Base-by-base conservation (phyloP, 2,113 vertebrate genomes). In the Larimichthys crocea region DNA sequence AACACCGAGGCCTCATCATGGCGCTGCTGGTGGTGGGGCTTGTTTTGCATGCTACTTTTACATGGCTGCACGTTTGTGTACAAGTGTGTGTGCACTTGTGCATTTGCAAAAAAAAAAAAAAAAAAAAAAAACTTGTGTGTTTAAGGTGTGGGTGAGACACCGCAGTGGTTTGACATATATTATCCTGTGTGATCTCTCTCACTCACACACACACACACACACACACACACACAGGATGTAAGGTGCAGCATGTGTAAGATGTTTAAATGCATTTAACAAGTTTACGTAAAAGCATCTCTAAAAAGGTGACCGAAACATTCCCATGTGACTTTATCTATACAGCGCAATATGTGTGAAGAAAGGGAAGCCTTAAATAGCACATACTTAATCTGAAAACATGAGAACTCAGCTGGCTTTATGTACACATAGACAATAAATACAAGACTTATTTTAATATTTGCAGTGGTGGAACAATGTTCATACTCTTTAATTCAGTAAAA, bases 91-190 rank as follows among this genome's bases (percentile, higher is more conserved):
- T 67, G 74, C 9, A 70, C 15, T 55, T 22, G 76, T 80, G 84
- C 52, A 49, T 75, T 42, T 88, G 85, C 77, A 82, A 49, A 40
- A 40, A 40, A 35, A 35, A 35, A 35, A 35, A 1, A 35, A 35
- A 35, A 35, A 35, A 35, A 35, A 81, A 46, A 55, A 10, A 35
- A 53, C 53, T 24, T 68, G 62, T 42, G 66, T 87, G 74, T 88
- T 85, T 35, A 79, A 73, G 61, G 76, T 93, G 84, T 81, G 88
- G 83, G 72, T 86, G 79, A 89, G 62, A 86, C 31, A 52, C 83
- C 14, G 26, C 74, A 77, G 90, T 26, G 86, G 90, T 91, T 89
- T 91, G 90, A 88, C 89, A 91, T 88, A 88, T 76, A 87, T 86
- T 81, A 66, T 82, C 69, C 56, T 75, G 75, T 75, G 68, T 81